phyloP scores from a whole-genome alignment of 2,797 vertebrate genomes.

The Passerculus sandwichensis region DNA sequence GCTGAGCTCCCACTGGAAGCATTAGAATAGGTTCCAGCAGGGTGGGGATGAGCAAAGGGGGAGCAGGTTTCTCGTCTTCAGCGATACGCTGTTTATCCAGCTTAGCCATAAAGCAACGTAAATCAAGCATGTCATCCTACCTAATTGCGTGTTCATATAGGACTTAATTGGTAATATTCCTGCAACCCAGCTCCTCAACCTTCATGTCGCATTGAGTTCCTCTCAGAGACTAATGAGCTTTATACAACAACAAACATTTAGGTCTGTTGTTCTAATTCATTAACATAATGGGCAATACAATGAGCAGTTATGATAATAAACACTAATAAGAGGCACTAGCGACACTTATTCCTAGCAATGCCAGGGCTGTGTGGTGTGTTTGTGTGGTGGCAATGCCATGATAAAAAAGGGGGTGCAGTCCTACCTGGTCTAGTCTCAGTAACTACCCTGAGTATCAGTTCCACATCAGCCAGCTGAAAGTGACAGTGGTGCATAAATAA shows the following conservation, averaged over 20 bases:
- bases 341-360: conserved; percentile 35
- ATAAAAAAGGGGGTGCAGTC: neutral
- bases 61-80: conserved; percentile 42
- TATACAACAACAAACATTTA: conserved; percentile 71
- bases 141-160: conserved; percentile 77
- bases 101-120: conserved; percentile 74
- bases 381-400: neutral
- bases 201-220: conserved; percentile 53
- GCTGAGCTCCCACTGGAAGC: neutral
- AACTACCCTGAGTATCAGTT: neutral
- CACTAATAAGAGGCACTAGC: conserved; percentile 56
- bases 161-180: conserved; percentile 77
- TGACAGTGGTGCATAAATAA: neutral
- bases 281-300: conserved; percentile 73
- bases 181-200: conserved; percentile 51
- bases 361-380: neutral
- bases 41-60: conserved; percentile 38
- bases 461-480: neutral
- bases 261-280: conserved; percentile 77
- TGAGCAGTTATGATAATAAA: conserved; percentile 72
- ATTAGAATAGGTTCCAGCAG: conserved; percentile 34
- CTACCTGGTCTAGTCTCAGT: neutral
- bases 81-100: conserved; percentile 10
- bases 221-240: conserved; percentile 72
- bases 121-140: conserved; percentile 74